phyloP scores from a whole-genome alignment of 2,113 vertebrate species.

The Cygnus buccinator region DNA sequence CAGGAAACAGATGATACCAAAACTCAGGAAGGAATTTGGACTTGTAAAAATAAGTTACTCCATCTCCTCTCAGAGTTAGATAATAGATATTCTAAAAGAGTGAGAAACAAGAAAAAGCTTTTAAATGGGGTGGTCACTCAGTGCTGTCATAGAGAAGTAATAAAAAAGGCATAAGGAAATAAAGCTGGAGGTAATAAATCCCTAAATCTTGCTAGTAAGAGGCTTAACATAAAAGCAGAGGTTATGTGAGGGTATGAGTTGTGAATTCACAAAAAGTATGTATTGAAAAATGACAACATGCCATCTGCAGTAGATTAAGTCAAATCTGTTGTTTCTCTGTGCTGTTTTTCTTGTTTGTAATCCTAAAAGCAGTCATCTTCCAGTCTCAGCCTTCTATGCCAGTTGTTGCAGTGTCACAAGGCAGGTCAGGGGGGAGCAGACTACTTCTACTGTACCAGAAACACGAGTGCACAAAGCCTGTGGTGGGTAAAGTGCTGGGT shows the following conservation, averaged over 20 bases:
- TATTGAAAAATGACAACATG: background rate
- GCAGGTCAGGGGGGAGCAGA: fast-evolving
- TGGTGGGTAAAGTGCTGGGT: fast-evolving
- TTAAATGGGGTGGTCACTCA: background rate
- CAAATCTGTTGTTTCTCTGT: fast-evolving
- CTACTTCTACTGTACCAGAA: background rate
- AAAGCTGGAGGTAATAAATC: background rate
- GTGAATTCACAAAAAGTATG: background rate
- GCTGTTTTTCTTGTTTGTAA: background rate
- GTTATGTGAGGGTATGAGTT: background rate
- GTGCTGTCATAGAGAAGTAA: background rate
- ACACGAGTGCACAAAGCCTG: too few relatives aligned
- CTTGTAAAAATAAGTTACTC: conserved; percentile 34
- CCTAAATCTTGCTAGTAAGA: background rate
- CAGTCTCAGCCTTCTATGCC: background rate
- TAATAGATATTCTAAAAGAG: background rate
- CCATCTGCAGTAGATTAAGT: background rate
- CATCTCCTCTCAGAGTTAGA: background rate
- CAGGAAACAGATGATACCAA: conserved; percentile 60
- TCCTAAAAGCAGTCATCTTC: background rate
- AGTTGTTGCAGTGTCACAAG: fast-evolving
- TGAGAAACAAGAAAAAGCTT: background rate
- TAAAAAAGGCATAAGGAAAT: background rate
- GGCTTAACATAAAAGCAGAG: background rate
- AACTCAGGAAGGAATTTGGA: background rate